Evolutionary conservation across 2,113 vertebrate genomes (phyloP), one percentile per base, ranked within the genome.

Genomic region (Haemorhous mexicanus): DNA sequence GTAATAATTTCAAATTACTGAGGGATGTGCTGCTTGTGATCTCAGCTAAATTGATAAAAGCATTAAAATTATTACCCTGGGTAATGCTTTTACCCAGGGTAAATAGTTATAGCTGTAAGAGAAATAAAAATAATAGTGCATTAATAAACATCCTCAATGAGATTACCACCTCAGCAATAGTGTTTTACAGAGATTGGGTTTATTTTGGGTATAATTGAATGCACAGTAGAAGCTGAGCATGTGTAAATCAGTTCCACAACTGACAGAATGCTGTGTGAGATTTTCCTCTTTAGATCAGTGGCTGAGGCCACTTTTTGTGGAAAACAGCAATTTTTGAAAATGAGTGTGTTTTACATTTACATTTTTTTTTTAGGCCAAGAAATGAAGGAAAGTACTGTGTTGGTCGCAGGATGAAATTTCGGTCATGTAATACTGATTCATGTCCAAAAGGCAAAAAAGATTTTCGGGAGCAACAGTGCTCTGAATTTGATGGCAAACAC

Each of bases 391-490:
- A 98, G 85, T 99, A 99, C 96, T 99, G 99, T 72, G 98, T 99
- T 84, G 99, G 99, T 80, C 99, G 99, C 85, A 98, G 99, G 95
- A 99, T 99, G 99, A 99, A 99, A 95, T 99, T 99, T 98, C 99
- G 99, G 46, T 99, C 99, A 2, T 99, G 99, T 98, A 99, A 98
- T 91, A 99, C 98, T 58, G 99, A 99, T 96, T 98, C 98, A 4
- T 99, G 99, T 97, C 99, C 99, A 46, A 98, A 98, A 93, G 99
- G 98, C 80, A 97, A 89, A 88, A 98, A 98, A 93, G 99, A 99
- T 91, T 99, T 99, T 93, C 98, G 99, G 8, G 99, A 99, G 85
- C 98, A 99, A 50, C 99, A 99, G 94, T 99, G 99, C 95, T 98
- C 99, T 74, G 98, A 99, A 35, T 99, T 99, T 92, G 98, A 99